These are phyloP conservation scores for Drosophila anceps DNA, from an alignment of 2,888 invertebrate genomes.

Conservation along the genomic window DNA sequence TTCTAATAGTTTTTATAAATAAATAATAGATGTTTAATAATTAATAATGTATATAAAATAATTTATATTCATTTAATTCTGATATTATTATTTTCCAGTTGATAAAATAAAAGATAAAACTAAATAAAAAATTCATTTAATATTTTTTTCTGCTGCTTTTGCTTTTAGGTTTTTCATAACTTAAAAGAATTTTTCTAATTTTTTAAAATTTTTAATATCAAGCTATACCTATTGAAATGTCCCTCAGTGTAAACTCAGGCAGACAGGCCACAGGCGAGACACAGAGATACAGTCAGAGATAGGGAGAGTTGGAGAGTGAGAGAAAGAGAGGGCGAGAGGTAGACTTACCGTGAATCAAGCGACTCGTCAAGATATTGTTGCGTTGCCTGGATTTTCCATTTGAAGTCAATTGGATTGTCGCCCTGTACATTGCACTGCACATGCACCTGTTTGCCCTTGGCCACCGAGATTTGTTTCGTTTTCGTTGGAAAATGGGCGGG, in stretches of 20 bases:
- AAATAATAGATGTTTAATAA: too few species aligned
- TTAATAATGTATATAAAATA: too few species aligned
- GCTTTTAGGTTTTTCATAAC: too few species aligned
- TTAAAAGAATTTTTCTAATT: too few species aligned
- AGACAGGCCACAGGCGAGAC: neutral
- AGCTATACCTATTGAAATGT: constrained; percentile 17
- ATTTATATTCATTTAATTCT: too few species aligned
- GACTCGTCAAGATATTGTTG: constrained; percentile 91
- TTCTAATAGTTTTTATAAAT: too few species aligned
- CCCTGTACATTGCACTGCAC: constrained; percentile 95
- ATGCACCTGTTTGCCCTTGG: constrained; percentile 92
- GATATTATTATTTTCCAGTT: too few species aligned
- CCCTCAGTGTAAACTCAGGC: constrained; percentile 26
- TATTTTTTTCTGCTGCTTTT: too few species aligned
- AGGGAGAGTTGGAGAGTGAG: neutral
- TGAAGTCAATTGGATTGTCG: constrained; percentile 94
- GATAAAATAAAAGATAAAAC: too few species aligned
- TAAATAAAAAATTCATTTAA: too few species aligned
- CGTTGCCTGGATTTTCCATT: constrained; percentile 90
- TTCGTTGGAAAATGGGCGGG: constrained; percentile 94
- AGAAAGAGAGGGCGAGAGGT: neutral
- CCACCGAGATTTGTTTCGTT: constrained; percentile 92
- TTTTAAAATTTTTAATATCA: too few species aligned
- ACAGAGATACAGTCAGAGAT: neutral
- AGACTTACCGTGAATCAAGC: constrained; percentile 88